These are phyloP conservation scores for Hemiprocne comata DNA, from an alignment of 2,113 vertebrate genomes.

Conservation along the genomic window DNA sequence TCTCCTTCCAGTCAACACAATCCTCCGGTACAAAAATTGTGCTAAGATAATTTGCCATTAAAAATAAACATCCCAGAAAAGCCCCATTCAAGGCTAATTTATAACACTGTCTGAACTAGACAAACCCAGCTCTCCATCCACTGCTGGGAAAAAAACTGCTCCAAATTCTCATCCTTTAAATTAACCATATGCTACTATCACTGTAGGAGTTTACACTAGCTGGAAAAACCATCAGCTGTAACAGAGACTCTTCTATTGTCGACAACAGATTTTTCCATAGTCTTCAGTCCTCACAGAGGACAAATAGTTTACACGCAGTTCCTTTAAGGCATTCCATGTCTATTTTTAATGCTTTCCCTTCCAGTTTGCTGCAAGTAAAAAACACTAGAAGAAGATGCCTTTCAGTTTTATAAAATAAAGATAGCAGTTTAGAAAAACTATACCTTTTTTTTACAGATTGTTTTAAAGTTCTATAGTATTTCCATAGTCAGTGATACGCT, in stretches of 20 bases:
- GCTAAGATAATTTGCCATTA: not conserved
- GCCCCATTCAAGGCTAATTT: not conserved
- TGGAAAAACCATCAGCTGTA: not conserved
- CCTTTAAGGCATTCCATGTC: not conserved
- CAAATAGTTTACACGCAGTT: not conserved
- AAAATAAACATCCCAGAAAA: too few species aligned
- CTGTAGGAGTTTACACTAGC: not conserved
- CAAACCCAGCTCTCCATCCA: not conserved
- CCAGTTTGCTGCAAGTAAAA: slow-evolving; percentile 10
- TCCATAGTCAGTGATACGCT: not conserved
- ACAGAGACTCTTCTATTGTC: not conserved
- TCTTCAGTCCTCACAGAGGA: not conserved
- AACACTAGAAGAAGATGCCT: not conserved
- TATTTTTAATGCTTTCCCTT: not conserved
- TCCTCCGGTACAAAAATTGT: not conserved
- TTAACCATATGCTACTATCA: rapidly evolving
- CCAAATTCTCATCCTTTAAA: not conserved
- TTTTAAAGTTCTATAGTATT: slow-evolving; percentile 6
- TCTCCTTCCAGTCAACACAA: not conserved
- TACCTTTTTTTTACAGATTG: not conserved
- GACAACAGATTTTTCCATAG: not conserved
- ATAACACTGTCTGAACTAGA: not conserved
- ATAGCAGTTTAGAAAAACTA: not conserved
- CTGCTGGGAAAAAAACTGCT: not conserved
- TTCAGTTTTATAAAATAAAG: slow-evolving; percentile 21